Evolutionary conservation across 2,797 vertebrate genomes (phyloP), one percentile per base, ranked within the genome.

Genomic region (Enteromius trimaculatus): DNA sequence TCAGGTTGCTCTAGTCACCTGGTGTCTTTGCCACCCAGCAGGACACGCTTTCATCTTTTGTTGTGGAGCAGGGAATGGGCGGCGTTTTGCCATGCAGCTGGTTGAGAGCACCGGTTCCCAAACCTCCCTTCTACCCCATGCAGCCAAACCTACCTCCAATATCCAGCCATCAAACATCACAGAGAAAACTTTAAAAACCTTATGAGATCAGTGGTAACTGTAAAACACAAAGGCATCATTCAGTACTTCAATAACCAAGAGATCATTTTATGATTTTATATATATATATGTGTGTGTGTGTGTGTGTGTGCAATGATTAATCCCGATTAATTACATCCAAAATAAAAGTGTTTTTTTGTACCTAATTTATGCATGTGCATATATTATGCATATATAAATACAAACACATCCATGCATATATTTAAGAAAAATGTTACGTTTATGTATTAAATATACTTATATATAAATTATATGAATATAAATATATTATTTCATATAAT

Each of bases 31-130:
- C 90, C 91, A 89, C 93, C 89, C 93, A 93, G 93, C 92, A 89
- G 90, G 94, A 89, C 86, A 74, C 17, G 47, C 93, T 95, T 95
- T 95, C 92, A 95, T 95, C 94, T 87, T 91, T 94, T 94, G 93
- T 94, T 74, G 70, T 51, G 0, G 60, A 26, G 81, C 64, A 88
- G 90, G 91, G 91, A 92, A 91, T 90, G 90, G 92, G 93, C 49
- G 90, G 92, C 66, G 86, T 89, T 91, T 80, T 82, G 87, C 89
- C 86, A 88, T 85, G 93, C 94, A 95, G 93, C 92, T 94, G 94
- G 92, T 91, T 90, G 86, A 89, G 88, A 80, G 75, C 5, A 79
- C 64, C 68, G 10, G 76, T 89, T 89, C 83, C 85, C 90, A 91
- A 90, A 88, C 88, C 88, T 84, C 77, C 87, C 85, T 82, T 84